Evolutionary conservation across 2,797 vertebrate genomes (phyloP).

Genomic region (Sebastes flavidus): DNA sequence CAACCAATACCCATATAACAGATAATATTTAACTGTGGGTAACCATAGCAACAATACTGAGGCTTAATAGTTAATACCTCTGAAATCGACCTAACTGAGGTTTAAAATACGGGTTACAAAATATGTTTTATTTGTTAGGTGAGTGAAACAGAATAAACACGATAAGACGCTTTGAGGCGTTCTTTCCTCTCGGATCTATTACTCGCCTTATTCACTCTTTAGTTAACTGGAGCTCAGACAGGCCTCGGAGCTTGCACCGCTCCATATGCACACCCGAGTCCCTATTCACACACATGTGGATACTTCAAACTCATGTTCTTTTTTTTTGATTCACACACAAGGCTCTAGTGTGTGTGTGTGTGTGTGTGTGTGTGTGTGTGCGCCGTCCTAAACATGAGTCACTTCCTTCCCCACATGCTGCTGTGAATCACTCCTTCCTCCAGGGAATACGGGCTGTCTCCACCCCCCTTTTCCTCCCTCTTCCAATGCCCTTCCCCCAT

Average conservation of each 20-base stretch:
- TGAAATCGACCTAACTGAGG: not conserved
- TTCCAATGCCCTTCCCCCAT: conserved; percentile 61
- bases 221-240: conserved; percentile 16
- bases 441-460: conserved; percentile 84
- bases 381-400: conserved; percentile 91
- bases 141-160: not conserved
- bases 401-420: conserved; percentile 99
- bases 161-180: not conserved
- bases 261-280: conserved; percentile 2
- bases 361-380: conserved; percentile 78
- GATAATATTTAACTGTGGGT: not conserved
- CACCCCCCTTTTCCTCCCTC: conserved; percentile 82
- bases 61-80: not conserved
- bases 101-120: not conserved
- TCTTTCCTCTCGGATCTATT: not conserved
- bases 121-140: not conserved
- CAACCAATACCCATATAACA: too few relatives aligned
- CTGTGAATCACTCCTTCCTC: conserved; percentile 95
- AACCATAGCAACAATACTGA: not conserved
- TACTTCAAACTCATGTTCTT: conserved; percentile 29
- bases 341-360: conserved; percentile 38
- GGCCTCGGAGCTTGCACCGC: not conserved
- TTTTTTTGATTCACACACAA: conserved; percentile 49
- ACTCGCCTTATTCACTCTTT: not conserved
- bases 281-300: conserved; percentile 29